These are phyloP conservation scores for Harpagoxenus sublaevis DNA, from an alignment of 2,888 invertebrate species.

Conservation along the genomic window DNA sequence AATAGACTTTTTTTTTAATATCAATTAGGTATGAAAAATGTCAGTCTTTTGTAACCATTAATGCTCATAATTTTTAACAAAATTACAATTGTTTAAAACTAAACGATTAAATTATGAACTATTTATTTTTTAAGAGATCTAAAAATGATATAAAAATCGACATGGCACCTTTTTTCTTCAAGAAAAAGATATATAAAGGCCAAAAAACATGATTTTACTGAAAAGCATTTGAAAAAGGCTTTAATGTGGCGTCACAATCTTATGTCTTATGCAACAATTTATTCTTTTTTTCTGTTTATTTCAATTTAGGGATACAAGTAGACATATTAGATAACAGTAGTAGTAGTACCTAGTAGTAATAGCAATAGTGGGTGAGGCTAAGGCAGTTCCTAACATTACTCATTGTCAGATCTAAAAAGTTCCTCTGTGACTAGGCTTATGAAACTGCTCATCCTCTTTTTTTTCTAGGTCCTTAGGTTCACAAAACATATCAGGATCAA, in stretches of 20 bases:
- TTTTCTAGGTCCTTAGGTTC: neutral
- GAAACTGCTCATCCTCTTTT: neutral
- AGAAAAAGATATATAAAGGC: neutral
- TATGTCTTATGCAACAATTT: too few species aligned
- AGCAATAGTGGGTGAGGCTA: neutral
- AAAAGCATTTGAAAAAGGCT: neutral
- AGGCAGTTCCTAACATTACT: neutral
- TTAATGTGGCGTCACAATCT: neutral
- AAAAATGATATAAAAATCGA: neutral
- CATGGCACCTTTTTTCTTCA: neutral
- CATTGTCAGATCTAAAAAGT: neutral
- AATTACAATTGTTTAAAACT: neutral
- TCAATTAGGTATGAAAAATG: neutral
- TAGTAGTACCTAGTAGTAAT: too few species aligned
- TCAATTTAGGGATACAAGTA: too few species aligned
- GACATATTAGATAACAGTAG: neutral
- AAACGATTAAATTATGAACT: neutral
- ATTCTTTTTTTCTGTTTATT: too few species aligned
- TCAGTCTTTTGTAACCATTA: neutral
- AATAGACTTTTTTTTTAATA: neutral
- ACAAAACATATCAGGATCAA: neutral
- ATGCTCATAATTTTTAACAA: neutral
- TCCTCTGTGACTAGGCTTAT: neutral
- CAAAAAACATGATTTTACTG: neutral
- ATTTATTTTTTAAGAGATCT: neutral